Conservation (phyloP, 2,797 vertebrate genomes). For the Bradypodion pumilum region DNA sequence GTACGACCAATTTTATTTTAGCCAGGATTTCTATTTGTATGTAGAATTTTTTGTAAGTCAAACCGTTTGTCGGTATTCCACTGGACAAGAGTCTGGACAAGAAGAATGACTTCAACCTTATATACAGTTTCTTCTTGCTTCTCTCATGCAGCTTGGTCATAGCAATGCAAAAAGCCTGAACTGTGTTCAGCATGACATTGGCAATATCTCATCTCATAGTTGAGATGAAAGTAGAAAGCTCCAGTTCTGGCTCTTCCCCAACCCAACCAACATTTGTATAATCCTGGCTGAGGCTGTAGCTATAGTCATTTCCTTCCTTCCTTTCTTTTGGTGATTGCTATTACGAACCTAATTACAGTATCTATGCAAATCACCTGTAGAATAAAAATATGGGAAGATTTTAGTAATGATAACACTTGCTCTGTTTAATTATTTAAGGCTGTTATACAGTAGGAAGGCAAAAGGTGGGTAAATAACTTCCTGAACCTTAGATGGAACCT, state of each 20-base stretch:
- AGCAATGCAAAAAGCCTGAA: not conserved
- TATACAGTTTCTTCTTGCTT: not conserved
- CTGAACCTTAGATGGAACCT: not conserved
- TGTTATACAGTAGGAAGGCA: not conserved
- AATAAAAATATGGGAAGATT: not conserved
- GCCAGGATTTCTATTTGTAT: no score
- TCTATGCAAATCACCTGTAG: not conserved
- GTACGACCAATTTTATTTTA: no score
- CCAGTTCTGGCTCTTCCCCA: not conserved
- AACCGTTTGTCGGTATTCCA: no score
- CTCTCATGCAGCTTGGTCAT: not conserved
- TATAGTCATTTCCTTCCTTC: not conserved
- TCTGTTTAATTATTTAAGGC: no score
- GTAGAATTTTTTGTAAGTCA: no score
- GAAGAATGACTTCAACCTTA: not conserved
- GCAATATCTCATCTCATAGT: no score
- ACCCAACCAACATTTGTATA: not conserved
- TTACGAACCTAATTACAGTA: not conserved
- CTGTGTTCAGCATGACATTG: not conserved
- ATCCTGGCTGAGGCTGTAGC: fast-evolving
- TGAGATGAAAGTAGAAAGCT: not conserved
- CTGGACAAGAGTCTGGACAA: no score
- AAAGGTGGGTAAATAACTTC: not conserved
- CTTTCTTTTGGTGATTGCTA: not conserved
- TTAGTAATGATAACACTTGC: no score